Evolutionary conservation across 2,888 invertebrate genomes (phyloP), one percentile per base, ranked within the genome.

Genomic region (Pyrocoelia pectoralis): DNA sequence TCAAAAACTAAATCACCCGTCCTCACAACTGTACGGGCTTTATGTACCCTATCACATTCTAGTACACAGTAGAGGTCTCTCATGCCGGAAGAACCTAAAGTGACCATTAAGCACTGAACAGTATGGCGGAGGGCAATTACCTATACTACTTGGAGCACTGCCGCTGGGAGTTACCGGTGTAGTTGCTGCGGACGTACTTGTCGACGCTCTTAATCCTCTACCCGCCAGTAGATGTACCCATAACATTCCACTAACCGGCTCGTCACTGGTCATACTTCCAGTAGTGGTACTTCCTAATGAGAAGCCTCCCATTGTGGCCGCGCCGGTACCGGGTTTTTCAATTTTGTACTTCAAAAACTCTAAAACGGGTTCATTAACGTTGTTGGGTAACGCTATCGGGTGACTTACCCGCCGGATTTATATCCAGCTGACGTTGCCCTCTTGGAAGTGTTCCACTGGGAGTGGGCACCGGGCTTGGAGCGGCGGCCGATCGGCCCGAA

Each of bases 21-120:
- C 58, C 97, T 81, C 71, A 87, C 97, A 76, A 97, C 97, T 18
- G 97, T 98, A 60, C 98, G 85, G 28, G 97, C 98, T 83, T 97
- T 97, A 82, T 98, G 97, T 50, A 97, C 93, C 62, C 96, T 88
- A 82, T 98, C 98, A 77, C 98, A 95, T 82, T 99, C 98, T 65
- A 99, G 85, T 29, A 99, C 98, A 81, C 98, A 98, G 82, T 99
- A 99, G 64, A 99, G 84, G 82, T 99, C 98, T 67, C 97, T 84
- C 67, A 88, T 81, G 24, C 85, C 85, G 50, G 84, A 84, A 56
- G 83, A 81, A 65, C 84, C 85, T 83, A 24, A n/a, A n/a, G n/a
- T n/a, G n/a, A n/a, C n/a, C n/a, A n/a, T n/a, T n/a, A n/a, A n/a
- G n/a, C n/a, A n/a, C n/a, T n/a, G n/a, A n/a, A n/a, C n/a, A n/a